These are phyloP conservation scores for Leptinotarsa undecemlineata DNA, from an alignment of 1,140 invertebrate genomes.

Conservation along the genomic window DNA sequence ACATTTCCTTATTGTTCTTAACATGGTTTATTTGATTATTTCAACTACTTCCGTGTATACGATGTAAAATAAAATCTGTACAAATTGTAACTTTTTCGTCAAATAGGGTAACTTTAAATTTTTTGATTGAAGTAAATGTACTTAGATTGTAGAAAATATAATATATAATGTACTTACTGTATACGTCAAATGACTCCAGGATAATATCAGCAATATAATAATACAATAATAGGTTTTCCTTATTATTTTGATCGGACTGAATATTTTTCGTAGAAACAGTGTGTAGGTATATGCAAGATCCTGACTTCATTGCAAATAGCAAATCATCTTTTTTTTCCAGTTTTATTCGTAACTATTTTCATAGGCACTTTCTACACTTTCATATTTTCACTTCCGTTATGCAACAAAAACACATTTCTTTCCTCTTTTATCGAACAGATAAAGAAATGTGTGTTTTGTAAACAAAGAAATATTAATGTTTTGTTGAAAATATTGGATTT, in stretches of 20 bases:
- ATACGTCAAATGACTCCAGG: neutral
- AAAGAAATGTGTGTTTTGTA: neutral
- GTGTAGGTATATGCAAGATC: neutral
- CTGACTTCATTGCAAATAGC: neutral
- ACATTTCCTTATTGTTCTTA: too few species aligned
- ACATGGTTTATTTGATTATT: too few species aligned
- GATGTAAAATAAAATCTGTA: conserved; percentile 22
- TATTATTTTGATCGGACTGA: neutral
- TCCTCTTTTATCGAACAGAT: too few species aligned
- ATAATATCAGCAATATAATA: too few species aligned
- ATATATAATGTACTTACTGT: neutral
- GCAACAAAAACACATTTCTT: too few species aligned
- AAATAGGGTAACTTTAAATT: neutral
- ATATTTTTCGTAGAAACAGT: neutral
- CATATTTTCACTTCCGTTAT: too few species aligned
- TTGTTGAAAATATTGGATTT: neutral
- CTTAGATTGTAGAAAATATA: neutral
- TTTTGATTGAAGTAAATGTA: neutral
- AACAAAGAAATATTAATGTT: neutral
- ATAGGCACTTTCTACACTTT: too few species aligned
- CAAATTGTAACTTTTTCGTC: conserved; percentile 15
- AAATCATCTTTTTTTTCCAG: neutral
- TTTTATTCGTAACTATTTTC: neutral
- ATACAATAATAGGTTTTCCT: too few species aligned
- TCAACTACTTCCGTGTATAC: conserved; percentile 15